Evolutionary conservation across 1,140 invertebrate genomes (phyloP), one percentile per base, ranked within the genome.

Genomic region (Tyrophagus putrescentiae): DNA sequence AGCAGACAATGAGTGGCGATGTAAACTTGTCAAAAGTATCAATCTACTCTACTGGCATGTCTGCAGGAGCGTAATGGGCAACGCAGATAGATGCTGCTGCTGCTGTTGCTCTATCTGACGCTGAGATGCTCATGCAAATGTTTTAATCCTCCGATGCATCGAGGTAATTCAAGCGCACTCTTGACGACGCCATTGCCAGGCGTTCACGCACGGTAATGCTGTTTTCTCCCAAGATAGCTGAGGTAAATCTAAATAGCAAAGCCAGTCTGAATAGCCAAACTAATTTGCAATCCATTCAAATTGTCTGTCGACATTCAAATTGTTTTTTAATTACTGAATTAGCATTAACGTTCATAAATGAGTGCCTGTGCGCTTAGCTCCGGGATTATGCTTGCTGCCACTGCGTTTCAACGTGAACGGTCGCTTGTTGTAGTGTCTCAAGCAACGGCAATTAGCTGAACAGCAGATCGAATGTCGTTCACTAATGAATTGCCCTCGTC

Each of bases 241-340:
- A n/a, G n/a, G n/a, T n/a, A n/a, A n/a, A n/a, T n/a, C n/a, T n/a
- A n/a, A n/a, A n/a, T n/a, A n/a, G n/a, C n/a, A n/a, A n/a, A n/a
- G n/a, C n/a, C n/a, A n/a, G n/a, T n/a, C 21, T 39, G 13, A 39
- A 39, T 39, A 21, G 36, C 36, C 36, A 39, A 39, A 13, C 21
- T 39, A 13, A 39, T 39, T 39, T 39, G 36, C 36, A 39, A 39
- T 39, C 36, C 36, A 39, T 13, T 39, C 36, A 39, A 39, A 39
- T 39, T 13, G 21, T 39, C 45, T 7, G 18, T 48, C 7, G 7
- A 48, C 21, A 48, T 48, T n/a, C 18, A 48, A 48, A 48, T 48
- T 48, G 45, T 48, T 48, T 48, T 48, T 29, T 48, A 48, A 48
- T 48, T 48, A 48, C 45, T 48, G 31, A 48, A 48, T 48, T 48